A percentile compares a stretch with the other conserved stretches of the same genome.
These are phyloP conservation scores for Diadema setosum DNA, from an alignment of 35 echinoderm and acorn worm genomes.

Conservation along the genomic window DNA sequence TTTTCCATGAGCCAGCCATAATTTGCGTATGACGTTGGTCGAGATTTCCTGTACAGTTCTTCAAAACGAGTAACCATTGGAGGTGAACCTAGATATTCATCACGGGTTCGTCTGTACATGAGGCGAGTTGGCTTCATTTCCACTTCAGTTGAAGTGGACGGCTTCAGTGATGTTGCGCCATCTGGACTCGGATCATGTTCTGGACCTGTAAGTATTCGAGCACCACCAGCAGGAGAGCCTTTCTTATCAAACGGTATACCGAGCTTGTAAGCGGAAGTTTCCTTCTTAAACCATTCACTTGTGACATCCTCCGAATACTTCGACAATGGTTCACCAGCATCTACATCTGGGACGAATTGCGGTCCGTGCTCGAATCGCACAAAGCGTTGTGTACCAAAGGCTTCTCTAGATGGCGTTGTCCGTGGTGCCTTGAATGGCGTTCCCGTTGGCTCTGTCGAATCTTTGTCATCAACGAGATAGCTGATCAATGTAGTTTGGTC, in stretches of 20 bases:
- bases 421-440: not conserved
- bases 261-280: slow-evolving; percentile 1
- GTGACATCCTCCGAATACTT: not conserved
- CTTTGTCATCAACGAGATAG: slow-evolving; percentile 9
- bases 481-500: slow-evolving; percentile 33
- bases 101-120: not conserved
- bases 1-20: not conserved
- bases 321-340: not conserved
- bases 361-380: slow-evolving; percentile 19
- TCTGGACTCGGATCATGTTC: not conserved
- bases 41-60: not conserved
- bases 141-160: not conserved
- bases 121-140: slow-evolving; percentile 1
- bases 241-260: slow-evolving; percentile 29
- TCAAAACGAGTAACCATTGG: slow-evolving; percentile 59
- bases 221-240: slow-evolving; percentile 3
- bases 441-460: not conserved
- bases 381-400: not conserved
- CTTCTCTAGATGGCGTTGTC: not conserved
- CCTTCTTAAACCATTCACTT: slow-evolving; percentile 1
- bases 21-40: not conserved
- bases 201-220: not conserved
- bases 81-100: not conserved
- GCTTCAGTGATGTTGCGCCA: not conserved
- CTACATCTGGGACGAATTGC: not conserved